Base-by-base conservation (phyloP, 2,888 invertebrate genomes). In the Drosophila colorata region DNA sequence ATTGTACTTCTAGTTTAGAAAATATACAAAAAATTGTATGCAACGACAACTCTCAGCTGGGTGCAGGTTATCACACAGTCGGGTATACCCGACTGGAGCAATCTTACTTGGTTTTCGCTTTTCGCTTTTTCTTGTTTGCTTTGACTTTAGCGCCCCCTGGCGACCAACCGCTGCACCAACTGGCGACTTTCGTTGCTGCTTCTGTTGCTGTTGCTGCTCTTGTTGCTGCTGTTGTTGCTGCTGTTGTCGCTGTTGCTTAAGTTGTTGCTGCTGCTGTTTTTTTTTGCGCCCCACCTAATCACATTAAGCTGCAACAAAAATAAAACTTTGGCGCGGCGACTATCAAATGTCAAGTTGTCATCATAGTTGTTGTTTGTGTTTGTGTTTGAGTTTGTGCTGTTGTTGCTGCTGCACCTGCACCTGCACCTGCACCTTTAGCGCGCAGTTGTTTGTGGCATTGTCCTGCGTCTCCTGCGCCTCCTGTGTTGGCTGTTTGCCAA, bases 401-500 rank as follows among this genome's bases (percentile, higher is more conserved):
- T 53, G 46, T 14, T 53, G 44, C 43, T 52, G 52, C 52, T 75
- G 76, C 64, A 65, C 59, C 59, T 71, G 73, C 57, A 43, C 46
- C 64, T 66, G 49, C 28, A 28, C 9, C 28, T 28, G 28, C 28
- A 28, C 9, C 28, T 28, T n/a, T n/a, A n/a, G n/a, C n/a, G n/a
- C n/a, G n/a, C n/a, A n/a, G n/a, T n/a, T n/a, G n/a, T n/a, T n/a
- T n/a, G n/a, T n/a, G n/a, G 31, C 60, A 66, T 61, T 77, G 60
- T 72, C 46, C 52, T 47, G 56, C 20, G 28, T 13, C 51, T 18
- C 51, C 40, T 11, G 18, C 18, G 18, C 6, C 11, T n/a, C 38
- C 16, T 2, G 2, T 2, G 37, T 56, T 86, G 88, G 86, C 82
- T 59, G 60, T 51, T 69, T 79, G 88, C 86, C 85, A 87, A 69